A percentile compares a stretch with the other conserved stretches of the same genome.
phyloP scores from a whole-genome alignment of 2,888 invertebrate species.

The Dryadula phaetusa region DNA sequence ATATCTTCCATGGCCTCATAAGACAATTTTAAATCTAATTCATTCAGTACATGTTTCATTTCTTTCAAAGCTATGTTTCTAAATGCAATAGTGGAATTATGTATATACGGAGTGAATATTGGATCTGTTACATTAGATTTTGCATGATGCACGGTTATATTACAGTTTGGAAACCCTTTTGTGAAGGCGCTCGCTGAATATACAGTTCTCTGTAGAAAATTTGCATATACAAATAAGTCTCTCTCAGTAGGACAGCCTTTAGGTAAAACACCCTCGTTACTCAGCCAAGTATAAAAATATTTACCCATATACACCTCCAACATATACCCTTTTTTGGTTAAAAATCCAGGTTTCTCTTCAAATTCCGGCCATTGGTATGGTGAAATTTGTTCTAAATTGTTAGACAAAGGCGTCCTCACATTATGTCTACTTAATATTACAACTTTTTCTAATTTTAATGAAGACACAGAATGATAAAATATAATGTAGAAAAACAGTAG shows the following conservation, averaged over 20 bases:
- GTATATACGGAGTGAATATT: slow-evolving; percentile 67
- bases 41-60: slow-evolving; percentile 59
- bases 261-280: slow-evolving; percentile 51
- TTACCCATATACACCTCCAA: slow-evolving; percentile 69
- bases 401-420: slow-evolving; percentile 66
- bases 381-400: slow-evolving; percentile 57
- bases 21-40: slow-evolving; percentile 57
- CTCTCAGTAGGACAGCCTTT: slow-evolving; percentile 60
- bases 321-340: slow-evolving; percentile 64
- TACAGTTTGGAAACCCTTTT: slow-evolving; percentile 65
- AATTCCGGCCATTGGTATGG: slow-evolving; percentile 67
- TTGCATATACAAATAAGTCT: slow-evolving; percentile 68
- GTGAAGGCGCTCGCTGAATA: slow-evolving; percentile 69
- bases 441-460: slow-evolving; percentile 57
- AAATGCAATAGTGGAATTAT: slow-evolving; percentile 62
- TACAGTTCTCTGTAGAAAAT: slow-evolving; percentile 66
- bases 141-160: slow-evolving; percentile 62
- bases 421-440: slow-evolving; percentile 69
- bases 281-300: slow-evolving; percentile 55
- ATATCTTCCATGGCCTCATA: slow-evolving; percentile 60
- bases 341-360: slow-evolving; percentile 62
- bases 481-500: slow-evolving; percentile 32
- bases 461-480: slow-evolving; percentile 29
- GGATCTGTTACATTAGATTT: slow-evolving; percentile 55
- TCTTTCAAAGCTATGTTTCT: slow-evolving; percentile 55